Evolutionary conservation across 2,888 invertebrate genomes (phyloP), one percentile per base, ranked within the genome.

Genomic region (Neoitamus cyanurus): DNA sequence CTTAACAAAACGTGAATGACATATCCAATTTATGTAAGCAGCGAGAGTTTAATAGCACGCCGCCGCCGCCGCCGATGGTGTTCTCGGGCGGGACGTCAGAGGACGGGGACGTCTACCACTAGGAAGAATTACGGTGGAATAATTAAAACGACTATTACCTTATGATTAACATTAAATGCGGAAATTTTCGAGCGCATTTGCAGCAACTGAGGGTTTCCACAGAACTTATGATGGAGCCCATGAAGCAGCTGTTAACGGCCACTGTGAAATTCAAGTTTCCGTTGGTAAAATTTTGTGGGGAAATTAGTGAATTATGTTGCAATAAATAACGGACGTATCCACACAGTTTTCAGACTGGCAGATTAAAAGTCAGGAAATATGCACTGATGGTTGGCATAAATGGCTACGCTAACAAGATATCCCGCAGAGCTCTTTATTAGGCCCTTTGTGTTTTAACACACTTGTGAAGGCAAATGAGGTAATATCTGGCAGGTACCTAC

Each of bases 1-100:
- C 78, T 78, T 48, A 78, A 78, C 78, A 78, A 78, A 78, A 78
- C 78, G 78, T 78, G 78, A 78, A 78, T 78, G 78, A 78, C 78
- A 78, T 48, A 78, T 78, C 78, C 48, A 78, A 78, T 78, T 78
- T 78, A 78, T 78, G 78, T 78, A 48, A 78, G 48, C 78, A 30
- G 30, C 58, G 30, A 31, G 48, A 30, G 70, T 34, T 48, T 78
- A 78, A 46, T 58, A 30, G 78, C 58, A 30, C 48, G 30, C 70
- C 70, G 28, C 15, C 68, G 70, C 30, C 30, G 31, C 58, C 20
- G 58, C 20, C 3, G 58, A 1, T 30, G 68, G 68, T 31, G 68
- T 9, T n/a, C 7, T 11, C 15, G 68, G 7, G 68, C 2, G 68
- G 37, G 2, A 15, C 68, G 68, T 2, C 28, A 4, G 68, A 1